Base-by-base conservation (phyloP, 1,140 invertebrate genomes). In the Lucilia cuprina region DNA sequence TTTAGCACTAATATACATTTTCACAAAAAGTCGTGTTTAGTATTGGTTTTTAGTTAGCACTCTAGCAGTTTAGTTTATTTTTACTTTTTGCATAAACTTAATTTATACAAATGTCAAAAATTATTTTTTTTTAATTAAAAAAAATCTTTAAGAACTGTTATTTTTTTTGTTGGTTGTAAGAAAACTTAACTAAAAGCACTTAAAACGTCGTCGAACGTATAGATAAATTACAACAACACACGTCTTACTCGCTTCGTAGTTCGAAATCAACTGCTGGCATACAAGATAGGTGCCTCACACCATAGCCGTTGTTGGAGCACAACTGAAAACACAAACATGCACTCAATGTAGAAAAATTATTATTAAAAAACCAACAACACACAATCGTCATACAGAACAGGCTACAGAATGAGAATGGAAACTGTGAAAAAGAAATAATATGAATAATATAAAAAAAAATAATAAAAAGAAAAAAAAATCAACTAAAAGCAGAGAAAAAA, bases 211-310 rank as follows among this genome's bases (percentile, higher is more conserved):
- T 84, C 83, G 74, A 77, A 60, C 74, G 75, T 84, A 60, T 82
- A 35, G 50, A 82, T 25, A 82, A 60, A 82, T 70, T 65, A 82
- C 80, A 84, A 84, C 84, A 82, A 82, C 35, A 89, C 89, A 90
- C 89, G 89, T 90, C 89, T 88, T 89, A 89, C 88, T 90, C 87
- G 89, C 89, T 90, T 88, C 89, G 88, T 86, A 86, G 87, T 88
- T 90, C 86, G 80, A 74, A 83, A 83, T 84, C 88, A 89, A 88
- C 86, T 88, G 87, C 88, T 47, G 83, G 82, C 74, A 47, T 50
- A 75, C 21, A 14, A 74, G 75, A 50, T 83, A 83, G 82, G 84
- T 74, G 75, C 84, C 50, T 60, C 82, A 83, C 82, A 65, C 50
- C 82, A 70, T 82, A 80, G 14, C 77, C 77, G 77, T 21, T 19